A percentile compares a stretch with the other conserved stretches of the same genome.
phyloP scores from a whole-genome alignment of 2,113 vertebrate genomes.

The Pristiophorus japonicus region DNA sequence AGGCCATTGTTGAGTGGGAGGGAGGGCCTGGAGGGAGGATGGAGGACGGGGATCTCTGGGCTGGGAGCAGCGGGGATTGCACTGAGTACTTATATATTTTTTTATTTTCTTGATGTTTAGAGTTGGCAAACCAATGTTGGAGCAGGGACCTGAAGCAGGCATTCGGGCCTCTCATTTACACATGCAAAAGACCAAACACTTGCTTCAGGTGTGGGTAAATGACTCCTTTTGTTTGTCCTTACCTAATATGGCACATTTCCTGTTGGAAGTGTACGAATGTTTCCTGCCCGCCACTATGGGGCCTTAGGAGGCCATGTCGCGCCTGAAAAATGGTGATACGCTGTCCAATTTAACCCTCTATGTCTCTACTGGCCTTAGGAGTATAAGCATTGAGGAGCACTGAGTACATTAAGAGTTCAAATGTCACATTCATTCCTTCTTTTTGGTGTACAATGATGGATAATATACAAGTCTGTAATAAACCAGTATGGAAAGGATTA shows the following conservation, averaged over 20 bases:
- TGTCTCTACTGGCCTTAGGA: not conserved
- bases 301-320: not conserved
- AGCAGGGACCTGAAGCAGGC: not conserved
- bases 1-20: not conserved
- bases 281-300: not conserved
- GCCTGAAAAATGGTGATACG: not conserved
- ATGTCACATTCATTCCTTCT: not conserved
- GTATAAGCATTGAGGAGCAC: not conserved
- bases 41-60: not conserved
- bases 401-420: not conserved
- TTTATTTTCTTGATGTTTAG: not conserved
- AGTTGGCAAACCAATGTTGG: not conserved
- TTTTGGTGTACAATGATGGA: not conserved
- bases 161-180: not conserved
- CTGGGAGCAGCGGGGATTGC: not conserved
- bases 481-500: not conserved
- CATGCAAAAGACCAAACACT: no score
- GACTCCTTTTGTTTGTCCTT: not conserved
- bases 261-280: not conserved
- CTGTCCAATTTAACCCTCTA: not conserved
- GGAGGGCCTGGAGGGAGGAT: not conserved
- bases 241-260: not conserved
- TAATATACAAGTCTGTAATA: not conserved
- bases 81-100: not conserved
- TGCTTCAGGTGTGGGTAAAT: not conserved